A percentile compares a stretch with the other conserved stretches of the same genome.
phyloP scores from a whole-genome alignment of 1,140 invertebrate species.

The Panulirus ornatus region DNA sequence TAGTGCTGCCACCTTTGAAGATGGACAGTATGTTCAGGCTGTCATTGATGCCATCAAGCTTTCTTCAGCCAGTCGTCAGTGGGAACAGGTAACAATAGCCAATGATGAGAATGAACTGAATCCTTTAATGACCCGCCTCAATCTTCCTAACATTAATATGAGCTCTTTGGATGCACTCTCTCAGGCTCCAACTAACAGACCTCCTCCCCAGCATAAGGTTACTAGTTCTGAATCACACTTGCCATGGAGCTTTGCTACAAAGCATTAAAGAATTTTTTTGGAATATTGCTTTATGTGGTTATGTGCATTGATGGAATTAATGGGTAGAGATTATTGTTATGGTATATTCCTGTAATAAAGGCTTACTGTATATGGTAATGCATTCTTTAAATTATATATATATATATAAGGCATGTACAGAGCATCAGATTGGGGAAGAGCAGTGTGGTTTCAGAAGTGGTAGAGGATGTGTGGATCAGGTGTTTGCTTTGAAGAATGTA shows the following conservation, averaged over 20 bases:
- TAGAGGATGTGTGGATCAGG: no score
- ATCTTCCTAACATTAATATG: conserved; percentile 70
- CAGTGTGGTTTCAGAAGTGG: no score
- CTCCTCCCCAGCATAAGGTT: conserved; percentile 52
- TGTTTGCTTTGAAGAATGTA: no score
- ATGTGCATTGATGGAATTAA: neutral
- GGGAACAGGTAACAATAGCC: conserved; percentile 86
- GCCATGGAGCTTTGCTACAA: conserved; percentile 64
- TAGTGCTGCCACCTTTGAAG: conserved; percentile 94
- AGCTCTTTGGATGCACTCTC: conserved; percentile 67
- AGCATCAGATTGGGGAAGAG: no score
- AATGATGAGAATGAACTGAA: conserved; percentile 67
- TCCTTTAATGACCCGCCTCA: conserved; percentile 63
- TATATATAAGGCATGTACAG: no score
- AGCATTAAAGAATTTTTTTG: conserved; percentile 40
- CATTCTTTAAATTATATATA: conserved; percentile 40
- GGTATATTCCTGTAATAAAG: neutral
- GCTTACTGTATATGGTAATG: conserved; percentile 47
- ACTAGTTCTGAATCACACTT: conserved; percentile 52
- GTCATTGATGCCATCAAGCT: conserved; percentile 93
- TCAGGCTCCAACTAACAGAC: conserved; percentile 67
- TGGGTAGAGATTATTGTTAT: conserved; percentile 19
- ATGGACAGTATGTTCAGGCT: conserved; percentile 96
- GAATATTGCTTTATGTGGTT: conserved; percentile 34
- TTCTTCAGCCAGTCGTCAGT: conserved; percentile 90